Percentiles rank a stretch among this genome's conserved stretches.
phyloP scores from a whole-genome alignment of 2,888 invertebrate species.

The Gandaritis pyraliata region DNA sequence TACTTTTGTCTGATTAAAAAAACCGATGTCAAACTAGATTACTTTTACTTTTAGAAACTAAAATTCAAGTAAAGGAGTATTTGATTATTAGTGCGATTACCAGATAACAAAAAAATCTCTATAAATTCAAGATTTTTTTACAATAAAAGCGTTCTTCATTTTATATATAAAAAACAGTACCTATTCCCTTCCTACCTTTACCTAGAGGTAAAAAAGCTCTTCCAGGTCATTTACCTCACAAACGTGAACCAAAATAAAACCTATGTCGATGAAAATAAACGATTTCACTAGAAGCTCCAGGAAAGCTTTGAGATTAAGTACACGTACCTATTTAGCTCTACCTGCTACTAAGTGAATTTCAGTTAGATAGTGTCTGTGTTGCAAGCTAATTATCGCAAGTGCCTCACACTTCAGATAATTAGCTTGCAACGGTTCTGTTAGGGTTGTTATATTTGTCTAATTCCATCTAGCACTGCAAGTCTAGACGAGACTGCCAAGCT shows the following conservation, averaged over 20 bases:
- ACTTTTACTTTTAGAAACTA: neutral
- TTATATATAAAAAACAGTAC: no score
- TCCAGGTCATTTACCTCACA: no score
- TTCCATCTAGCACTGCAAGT: slow-evolving; percentile 6
- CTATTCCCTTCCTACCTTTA: no score
- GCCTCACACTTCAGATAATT: slow-evolving; percentile 29
- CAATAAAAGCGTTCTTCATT: no score
- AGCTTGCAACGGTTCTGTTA: slow-evolving; percentile 2
- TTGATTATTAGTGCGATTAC: no score
- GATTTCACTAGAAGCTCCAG: neutral
- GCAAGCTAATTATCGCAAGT: no score
- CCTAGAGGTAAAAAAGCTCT: no score
- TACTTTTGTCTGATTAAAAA: slow-evolving; percentile 8
- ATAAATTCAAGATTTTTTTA: no score
- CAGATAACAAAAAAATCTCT: no score
- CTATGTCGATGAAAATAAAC: neutral
- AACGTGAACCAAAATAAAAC: neutral
- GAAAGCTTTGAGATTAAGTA: neutral
- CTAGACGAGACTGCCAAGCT: slow-evolving; percentile 17
- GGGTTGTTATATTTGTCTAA: slow-evolving; percentile 7
- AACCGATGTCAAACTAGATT: neutral
- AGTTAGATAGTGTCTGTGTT: no score
- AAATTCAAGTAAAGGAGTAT: no score
- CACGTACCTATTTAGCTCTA: slow-evolving; percentile 6
- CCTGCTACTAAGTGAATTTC: slow-evolving; percentile 27